A percentile compares a stretch with the other conserved stretches of the same genome.
Evolutionary conservation across 2,888 invertebrate genomes (phyloP).

Genomic region (Acanthosepion pharaonis): DNA sequence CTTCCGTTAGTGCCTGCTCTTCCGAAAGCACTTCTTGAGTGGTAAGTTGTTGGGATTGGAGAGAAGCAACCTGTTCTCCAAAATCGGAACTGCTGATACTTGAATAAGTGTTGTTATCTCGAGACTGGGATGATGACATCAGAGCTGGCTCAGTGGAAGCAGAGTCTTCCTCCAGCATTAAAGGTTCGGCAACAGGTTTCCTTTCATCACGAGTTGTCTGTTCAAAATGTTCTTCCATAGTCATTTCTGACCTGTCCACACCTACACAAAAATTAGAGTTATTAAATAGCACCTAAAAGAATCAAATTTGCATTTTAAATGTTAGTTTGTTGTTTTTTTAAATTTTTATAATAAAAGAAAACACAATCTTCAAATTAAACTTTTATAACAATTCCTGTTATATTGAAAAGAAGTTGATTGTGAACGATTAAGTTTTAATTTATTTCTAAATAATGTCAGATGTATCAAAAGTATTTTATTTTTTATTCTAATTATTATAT

Average conservation of each 20-base stretch:
- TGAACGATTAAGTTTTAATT: background rate
- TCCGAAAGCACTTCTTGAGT: constrained; percentile 51
- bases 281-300: background rate
- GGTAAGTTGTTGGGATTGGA: constrained; percentile 49
- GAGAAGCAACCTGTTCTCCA: constrained; percentile 52
- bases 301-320: background rate
- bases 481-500: too few species aligned
- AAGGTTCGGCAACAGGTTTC: constrained; percentile 11
- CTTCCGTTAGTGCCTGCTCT: constrained; percentile 52
- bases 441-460: background rate
- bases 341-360: background rate
- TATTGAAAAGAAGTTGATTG: background rate
- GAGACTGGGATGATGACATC: constrained; percentile 71
- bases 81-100: constrained; percentile 61
- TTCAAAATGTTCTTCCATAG: constrained; percentile 21
- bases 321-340: background rate
- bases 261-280: constrained; percentile 43
- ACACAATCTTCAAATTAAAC: background rate
- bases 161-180: constrained; percentile 51
- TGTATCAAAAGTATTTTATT: too few species aligned
- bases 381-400: background rate
- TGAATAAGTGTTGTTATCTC: constrained; percentile 63
- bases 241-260: constrained; percentile 24
- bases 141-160: constrained; percentile 65
- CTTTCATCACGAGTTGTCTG: constrained; percentile 24